Conservation (phyloP, 1,140 invertebrate genomes). For the Drosophila azteca region DNA sequence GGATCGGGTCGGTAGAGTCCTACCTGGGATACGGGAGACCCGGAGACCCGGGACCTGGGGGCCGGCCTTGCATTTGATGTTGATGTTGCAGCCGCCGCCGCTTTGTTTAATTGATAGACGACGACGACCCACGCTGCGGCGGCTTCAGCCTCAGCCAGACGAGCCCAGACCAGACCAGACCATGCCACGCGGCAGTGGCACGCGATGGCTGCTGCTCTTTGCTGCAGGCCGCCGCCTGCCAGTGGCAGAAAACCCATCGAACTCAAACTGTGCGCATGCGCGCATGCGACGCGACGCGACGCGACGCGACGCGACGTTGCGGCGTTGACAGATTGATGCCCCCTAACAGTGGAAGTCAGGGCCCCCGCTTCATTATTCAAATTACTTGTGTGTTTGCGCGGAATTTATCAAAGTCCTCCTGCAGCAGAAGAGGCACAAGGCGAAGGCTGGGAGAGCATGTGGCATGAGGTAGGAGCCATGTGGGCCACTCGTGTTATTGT, state of each 20-base stretch:
- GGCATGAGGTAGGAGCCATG: constrained; percentile 22
- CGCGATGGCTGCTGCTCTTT: constrained; percentile 42
- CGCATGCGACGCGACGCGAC: constrained; percentile 74
- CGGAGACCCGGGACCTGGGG: constrained; percentile 29
- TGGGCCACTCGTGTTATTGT: constrained; percentile 49
- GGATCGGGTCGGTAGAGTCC: constrained; percentile 30
- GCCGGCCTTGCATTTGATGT: constrained; percentile 79
- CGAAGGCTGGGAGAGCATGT: neutral
- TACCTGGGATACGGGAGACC: constrained; percentile 13
- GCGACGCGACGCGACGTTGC: constrained; percentile 69
- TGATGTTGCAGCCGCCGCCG: constrained; percentile 64
- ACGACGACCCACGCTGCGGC: constrained; percentile 67
- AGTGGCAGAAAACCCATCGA: constrained; percentile 78
- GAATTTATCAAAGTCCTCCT: constrained; percentile 76
- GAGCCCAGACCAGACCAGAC: constrained; percentile 1
- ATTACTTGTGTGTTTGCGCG: constrained; percentile 73
- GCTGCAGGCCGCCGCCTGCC: constrained; percentile 50
- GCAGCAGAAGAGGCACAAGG: constrained; percentile 14
- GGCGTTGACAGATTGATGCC: constrained; percentile 80
- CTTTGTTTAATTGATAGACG: constrained; percentile 80
- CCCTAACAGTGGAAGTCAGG: constrained; percentile 56
- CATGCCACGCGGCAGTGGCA: constrained; percentile 34
- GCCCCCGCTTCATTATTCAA: constrained; percentile 79
- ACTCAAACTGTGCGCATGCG: constrained; percentile 79
- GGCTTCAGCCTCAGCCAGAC: constrained; percentile 28